phyloP scores from a whole-genome alignment of 1,140 invertebrate species.

The Drosophila lacertosa region DNA sequence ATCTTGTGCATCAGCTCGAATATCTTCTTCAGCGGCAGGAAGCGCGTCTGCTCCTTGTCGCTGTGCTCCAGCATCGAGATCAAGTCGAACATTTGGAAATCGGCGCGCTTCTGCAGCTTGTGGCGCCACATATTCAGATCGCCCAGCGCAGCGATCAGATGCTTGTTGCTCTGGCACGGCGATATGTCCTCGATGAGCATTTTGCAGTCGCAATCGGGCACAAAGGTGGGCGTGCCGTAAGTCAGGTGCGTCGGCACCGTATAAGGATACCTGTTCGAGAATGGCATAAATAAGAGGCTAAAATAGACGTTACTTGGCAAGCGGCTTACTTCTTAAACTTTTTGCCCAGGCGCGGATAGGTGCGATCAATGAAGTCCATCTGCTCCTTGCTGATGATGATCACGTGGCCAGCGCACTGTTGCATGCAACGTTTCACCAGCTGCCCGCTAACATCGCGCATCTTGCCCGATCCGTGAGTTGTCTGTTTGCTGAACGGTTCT shows the following conservation, averaged over 20 bases:
- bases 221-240: slow-evolving; percentile 19
- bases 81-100: slow-evolving; percentile 57
- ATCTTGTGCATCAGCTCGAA: slow-evolving; percentile 46
- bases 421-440: slow-evolving; percentile 56
- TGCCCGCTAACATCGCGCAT: slow-evolving; percentile 32
- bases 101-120: slow-evolving; percentile 34
- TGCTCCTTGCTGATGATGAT: slow-evolving; percentile 70
- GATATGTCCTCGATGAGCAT: slow-evolving; percentile 54
- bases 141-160: slow-evolving; percentile 38
- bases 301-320: background rate
- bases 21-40: slow-evolving; percentile 39
- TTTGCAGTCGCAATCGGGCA: slow-evolving; percentile 41
- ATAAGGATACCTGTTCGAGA: slow-evolving; percentile 39
- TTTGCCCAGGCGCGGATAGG: slow-evolving; percentile 43
- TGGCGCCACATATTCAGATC: slow-evolving; percentile 62
- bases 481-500: slow-evolving; percentile 31
- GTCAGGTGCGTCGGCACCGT: slow-evolving; percentile 42
- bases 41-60: slow-evolving; percentile 46
- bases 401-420: slow-evolving; percentile 43
- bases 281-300: no score
- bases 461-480: slow-evolving; percentile 30
- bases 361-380: slow-evolving; percentile 66
- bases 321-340: slow-evolving; percentile 47
- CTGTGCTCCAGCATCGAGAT: slow-evolving; percentile 40
- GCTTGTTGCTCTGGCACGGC: slow-evolving; percentile 25